Evolutionary conservation across 2,888 invertebrate genomes (phyloP).

Genomic region (Lacanobia wlatinum): DNA sequence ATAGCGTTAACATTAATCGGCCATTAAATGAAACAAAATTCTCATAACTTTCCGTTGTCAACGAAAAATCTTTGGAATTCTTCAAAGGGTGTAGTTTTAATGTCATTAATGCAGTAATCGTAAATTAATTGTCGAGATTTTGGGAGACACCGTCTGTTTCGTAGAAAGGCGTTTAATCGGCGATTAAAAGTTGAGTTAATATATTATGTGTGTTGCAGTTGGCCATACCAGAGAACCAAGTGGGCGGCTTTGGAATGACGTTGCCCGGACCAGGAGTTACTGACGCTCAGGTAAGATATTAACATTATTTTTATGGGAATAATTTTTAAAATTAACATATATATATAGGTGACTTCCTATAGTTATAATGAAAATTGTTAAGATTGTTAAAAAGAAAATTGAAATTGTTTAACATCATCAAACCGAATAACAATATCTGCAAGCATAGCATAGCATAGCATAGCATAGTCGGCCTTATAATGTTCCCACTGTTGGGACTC

Average conservation of each 20-base stretch:
- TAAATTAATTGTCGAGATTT: constrained; percentile 36
- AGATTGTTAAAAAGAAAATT: too few species aligned
- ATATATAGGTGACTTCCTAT: too few species aligned
- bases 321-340: not conserved
- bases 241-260: constrained; percentile 71
- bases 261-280: constrained; percentile 89
- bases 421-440: too few species aligned
- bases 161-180: constrained; percentile 30
- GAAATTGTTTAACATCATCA: not conserved
- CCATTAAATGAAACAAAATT: constrained; percentile 32
- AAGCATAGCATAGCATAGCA: too few species aligned
- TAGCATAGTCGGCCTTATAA: too few species aligned
- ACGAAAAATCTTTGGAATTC: constrained; percentile 23
- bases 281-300: constrained; percentile 90
- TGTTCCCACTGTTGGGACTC: too few species aligned
- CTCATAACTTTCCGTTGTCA: constrained; percentile 23
- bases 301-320: not conserved
- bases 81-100: constrained; percentile 36
- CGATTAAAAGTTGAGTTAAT: constrained; percentile 19
- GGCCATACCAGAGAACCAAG: constrained; percentile 70
- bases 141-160: constrained; percentile 22
- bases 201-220: constrained; percentile 68
- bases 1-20: constrained; percentile 33
- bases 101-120: constrained; percentile 21
- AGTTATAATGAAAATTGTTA: too few species aligned